Evolutionary conservation across 2,797 vertebrate genomes (phyloP), one percentile per base, ranked within the genome.

Genomic region (Apodemus agrarius): DNA sequence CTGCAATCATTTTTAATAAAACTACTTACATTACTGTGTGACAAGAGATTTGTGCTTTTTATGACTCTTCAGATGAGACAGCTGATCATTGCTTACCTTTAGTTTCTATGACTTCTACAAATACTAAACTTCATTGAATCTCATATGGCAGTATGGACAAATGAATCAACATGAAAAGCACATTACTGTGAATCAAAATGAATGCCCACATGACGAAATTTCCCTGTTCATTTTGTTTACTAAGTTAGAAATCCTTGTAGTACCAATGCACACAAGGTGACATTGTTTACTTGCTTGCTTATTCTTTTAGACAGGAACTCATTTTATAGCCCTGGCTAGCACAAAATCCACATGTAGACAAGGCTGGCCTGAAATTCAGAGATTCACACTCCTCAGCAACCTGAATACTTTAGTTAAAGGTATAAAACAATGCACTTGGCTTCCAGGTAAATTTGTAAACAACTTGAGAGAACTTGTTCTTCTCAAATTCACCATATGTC

Each of bases 1-100:
- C 57, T 9, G 17, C 34, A 96, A 89, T 91, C 59, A 72, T 96
- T 98, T 94, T 93, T 95, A 94, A 95, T 81, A 94, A 96, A 96
- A 96, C 31, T 10, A 21, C n/a, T 59, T 83, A 26, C n/a, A 92
- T 94, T 96, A 65, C 31, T 63, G 14, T 81, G 54, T 95, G 34
- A 92, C 49, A 97, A 79, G 34, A 97, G 87, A 94, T 94, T 76
- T 31, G 6, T 8, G 82, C 26, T 90, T 69, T 94, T 94, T 95
- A 94, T 76, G 76, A 84, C 34, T 95, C 78, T 95, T 97, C 74
- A 92, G 16, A 52, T 94, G 89, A 69, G 65, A 95, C 1, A 54
- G 29, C 94, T 65, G 21, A 96, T 97, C 89, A 92, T 91, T 97
- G 72, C 57, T 90, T 96, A 90, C 34, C 46, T 96, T 97, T 93